A percentile compares a stretch with the other conserved stretches of the same genome.
Evolutionary conservation across 2,797 vertebrate genomes (phyloP).

Genomic region (Trichosurus vulpecula): DNA sequence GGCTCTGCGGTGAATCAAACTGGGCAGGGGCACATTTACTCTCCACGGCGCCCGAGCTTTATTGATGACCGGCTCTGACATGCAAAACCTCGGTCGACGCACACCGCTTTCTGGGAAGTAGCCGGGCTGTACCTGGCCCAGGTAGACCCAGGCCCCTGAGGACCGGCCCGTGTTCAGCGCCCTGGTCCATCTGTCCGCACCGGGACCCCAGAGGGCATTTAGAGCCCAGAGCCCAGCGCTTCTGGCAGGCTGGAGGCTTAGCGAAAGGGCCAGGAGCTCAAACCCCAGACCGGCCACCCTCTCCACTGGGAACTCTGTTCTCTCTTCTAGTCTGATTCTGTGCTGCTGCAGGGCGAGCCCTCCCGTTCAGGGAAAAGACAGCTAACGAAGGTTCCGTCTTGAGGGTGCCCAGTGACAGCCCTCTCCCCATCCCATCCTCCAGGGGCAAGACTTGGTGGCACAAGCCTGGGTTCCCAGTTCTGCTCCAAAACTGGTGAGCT

Average conservation of each 20-base stretch:
- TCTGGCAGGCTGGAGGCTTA: not conserved
- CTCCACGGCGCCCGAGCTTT: not conserved
- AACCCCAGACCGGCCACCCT: rapidly evolving
- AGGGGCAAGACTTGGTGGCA: not conserved
- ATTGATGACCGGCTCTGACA: too few relatives aligned
- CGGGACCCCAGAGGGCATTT: too few relatives aligned
- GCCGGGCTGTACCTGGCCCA: not conserved
- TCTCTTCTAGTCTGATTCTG: not conserved
- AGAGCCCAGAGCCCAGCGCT: not conserved
- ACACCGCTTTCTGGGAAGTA: too few relatives aligned
- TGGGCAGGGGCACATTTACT: not conserved
- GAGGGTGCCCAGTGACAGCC: not conserved
- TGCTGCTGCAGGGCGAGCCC: too few relatives aligned
- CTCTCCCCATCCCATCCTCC: not conserved
- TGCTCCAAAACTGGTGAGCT: too few relatives aligned
- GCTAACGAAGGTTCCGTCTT: not conserved
- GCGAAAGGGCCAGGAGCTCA: rapidly evolving
- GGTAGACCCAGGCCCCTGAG: too few relatives aligned
- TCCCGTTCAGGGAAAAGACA: too few relatives aligned
- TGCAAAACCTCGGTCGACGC: too few relatives aligned
- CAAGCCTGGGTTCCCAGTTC: too few relatives aligned
- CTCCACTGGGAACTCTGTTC: not conserved
- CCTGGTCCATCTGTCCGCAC: rapidly evolving
- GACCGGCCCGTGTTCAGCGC: too few relatives aligned
- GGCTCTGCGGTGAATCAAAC: not conserved